Percentiles rank a stretch among this genome's conserved stretches.
These are phyloP conservation scores for Holothuria leucospilota DNA, from an alignment of 53 echinoderm and acorn worm species.

Conservation along the genomic window DNA sequence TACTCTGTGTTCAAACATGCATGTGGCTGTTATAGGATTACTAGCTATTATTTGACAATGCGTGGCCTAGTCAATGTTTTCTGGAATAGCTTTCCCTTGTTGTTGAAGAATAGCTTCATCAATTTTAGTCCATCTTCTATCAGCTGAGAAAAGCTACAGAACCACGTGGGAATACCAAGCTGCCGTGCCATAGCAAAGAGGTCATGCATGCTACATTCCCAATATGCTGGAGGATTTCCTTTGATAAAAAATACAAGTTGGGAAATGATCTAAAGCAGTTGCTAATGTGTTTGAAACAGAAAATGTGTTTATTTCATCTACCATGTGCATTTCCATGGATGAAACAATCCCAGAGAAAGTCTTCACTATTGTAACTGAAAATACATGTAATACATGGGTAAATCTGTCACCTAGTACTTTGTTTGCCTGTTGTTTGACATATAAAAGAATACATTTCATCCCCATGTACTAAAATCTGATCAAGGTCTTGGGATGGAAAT, in stretches of 20 bases:
- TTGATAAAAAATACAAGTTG: too few relatives aligned
- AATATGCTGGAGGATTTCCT: neutral
- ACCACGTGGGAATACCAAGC: slow-evolving; percentile 56
- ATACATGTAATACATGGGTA: neutral
- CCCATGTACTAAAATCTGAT: neutral
- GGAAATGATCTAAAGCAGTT: too few relatives aligned
- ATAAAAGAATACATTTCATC: neutral
- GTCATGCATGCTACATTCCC: slow-evolving; percentile 61
- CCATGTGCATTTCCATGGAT: neutral
- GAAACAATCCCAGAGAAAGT: neutral
- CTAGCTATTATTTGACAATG: slow-evolving; percentile 65
- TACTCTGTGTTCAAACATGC: slow-evolving; percentile 37
- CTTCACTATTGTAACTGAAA: too few relatives aligned
- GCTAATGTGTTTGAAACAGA: too few relatives aligned
- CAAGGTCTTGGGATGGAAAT: neutral
- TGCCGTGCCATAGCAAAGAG: slow-evolving; percentile 62
- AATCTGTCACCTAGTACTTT: neutral
- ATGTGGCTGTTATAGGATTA: slow-evolving; percentile 71
- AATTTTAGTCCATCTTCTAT: slow-evolving; percentile 71
- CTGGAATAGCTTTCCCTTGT: slow-evolving; percentile 48
- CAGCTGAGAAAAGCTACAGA: slow-evolving; percentile 63
- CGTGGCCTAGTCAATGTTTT: slow-evolving; percentile 59
- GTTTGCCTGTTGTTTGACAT: neutral
- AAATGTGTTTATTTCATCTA: slow-evolving; percentile 13
- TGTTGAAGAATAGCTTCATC: too few relatives aligned